These are phyloP conservation scores for Apotomis capreana DNA, from an alignment of 2,888 invertebrate genomes.

Conservation along the genomic window DNA sequence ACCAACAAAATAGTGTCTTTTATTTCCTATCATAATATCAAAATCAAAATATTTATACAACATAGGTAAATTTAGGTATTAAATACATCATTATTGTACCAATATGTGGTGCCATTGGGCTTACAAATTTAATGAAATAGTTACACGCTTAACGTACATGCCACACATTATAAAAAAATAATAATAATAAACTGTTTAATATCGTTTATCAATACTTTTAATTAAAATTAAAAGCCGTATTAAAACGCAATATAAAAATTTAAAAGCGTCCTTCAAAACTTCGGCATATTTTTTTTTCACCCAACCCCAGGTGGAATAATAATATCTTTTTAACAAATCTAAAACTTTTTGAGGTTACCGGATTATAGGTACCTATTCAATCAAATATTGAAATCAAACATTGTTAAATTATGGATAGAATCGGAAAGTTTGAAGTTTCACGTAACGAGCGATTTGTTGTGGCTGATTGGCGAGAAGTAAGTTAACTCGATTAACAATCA, in stretches of 20 bases:
- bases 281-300: background rate
- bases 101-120: no score
- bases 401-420: conserved; percentile 49
- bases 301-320: background rate
- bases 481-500: conserved; percentile 47
- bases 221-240: no score
- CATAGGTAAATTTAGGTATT: no score
- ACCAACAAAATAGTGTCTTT: no score
- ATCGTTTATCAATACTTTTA: no score
- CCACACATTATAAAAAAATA: no score
- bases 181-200: no score
- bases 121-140: no score
- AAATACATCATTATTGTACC: no score
- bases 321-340: conserved; percentile 8
- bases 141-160: no score
- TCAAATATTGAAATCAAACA: conserved; percentile 46
- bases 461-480: conserved; percentile 45
- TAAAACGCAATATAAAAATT: background rate
- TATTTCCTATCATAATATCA: no score
- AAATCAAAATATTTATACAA: no score
- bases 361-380: conserved; percentile 27
- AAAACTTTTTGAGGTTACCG: conserved; percentile 24
- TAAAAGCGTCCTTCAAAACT: conserved; percentile 2
- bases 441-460: conserved; percentile 52
- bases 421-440: conserved; percentile 47